Evolutionary conservation across 2,888 invertebrate species (phyloP).

Genomic region (Melanophora roralis): DNA sequence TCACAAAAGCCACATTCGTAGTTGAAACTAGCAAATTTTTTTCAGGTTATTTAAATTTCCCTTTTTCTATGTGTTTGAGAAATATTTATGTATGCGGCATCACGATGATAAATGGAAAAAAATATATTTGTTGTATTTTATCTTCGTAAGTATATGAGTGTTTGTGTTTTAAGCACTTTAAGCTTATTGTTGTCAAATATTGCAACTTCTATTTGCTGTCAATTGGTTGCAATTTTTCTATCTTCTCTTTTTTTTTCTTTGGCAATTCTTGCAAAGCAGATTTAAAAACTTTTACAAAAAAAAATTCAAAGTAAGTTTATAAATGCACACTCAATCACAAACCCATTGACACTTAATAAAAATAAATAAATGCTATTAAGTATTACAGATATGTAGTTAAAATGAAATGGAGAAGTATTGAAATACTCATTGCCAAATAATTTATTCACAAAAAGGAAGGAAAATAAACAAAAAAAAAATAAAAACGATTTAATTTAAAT

Average conservation of each 20-base stretch:
- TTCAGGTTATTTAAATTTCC: too few relatives aligned
- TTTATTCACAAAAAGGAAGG: neutral
- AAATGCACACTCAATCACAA: neutral
- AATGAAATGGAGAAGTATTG: constrained; percentile 40
- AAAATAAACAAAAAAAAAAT: too few relatives aligned
- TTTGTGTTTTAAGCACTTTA: constrained; percentile 23
- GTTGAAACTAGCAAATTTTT: too few relatives aligned
- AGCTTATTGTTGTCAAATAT: constrained; percentile 38
- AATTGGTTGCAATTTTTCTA: constrained; percentile 51
- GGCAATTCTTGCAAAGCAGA: neutral
- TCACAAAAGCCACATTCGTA: too few relatives aligned
- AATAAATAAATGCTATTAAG: constrained; percentile 30
- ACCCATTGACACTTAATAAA: neutral
- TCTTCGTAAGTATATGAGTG: neutral
- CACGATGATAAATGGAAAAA: constrained; percentile 50
- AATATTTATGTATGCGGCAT: neutral
- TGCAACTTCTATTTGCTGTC: constrained; percentile 57
- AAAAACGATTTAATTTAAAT: neutral
- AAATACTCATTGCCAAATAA: constrained; percentile 24
- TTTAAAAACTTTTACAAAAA: neutral
- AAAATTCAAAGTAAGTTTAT: neutral
- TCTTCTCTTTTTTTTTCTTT: neutral
- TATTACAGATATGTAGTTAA: constrained; percentile 20
- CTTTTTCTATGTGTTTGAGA: neutral
- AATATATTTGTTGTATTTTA: neutral